phyloP scores from a whole-genome alignment of 1,140 invertebrate genomes.

The Pseudomyrmex concolor region DNA sequence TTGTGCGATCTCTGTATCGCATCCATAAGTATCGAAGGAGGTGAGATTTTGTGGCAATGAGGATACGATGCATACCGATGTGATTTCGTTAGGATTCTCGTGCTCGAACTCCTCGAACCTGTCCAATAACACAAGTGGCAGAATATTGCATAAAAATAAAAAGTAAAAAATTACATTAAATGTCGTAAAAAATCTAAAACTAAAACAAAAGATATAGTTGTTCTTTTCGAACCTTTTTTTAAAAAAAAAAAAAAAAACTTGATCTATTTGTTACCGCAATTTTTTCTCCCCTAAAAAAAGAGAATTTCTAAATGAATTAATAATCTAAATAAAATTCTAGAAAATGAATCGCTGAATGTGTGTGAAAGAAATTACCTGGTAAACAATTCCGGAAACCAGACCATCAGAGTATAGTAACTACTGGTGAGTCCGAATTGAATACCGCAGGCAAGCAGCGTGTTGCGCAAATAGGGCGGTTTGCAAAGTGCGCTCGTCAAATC shows the following conservation, averaged over 20 bases:
- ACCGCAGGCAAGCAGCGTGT: conserved; percentile 89
- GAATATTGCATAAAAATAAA: background rate
- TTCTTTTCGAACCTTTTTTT: background rate
- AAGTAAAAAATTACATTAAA: background rate
- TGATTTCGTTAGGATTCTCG: conserved; percentile 86
- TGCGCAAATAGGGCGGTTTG: conserved; percentile 88
- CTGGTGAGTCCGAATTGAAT: conserved; percentile 91
- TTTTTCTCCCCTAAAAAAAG: conserved; percentile 1
- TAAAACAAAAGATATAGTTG: background rate
- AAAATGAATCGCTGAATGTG: too few relatives aligned
- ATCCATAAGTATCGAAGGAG: conserved; percentile 81
- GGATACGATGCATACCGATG: conserved; percentile 90
- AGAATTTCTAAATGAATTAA: too few relatives aligned
- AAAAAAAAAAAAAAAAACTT: too few relatives aligned
- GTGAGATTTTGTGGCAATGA: conserved; percentile 78
- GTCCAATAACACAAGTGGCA: conserved; percentile 23
- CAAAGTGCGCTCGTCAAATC: conserved; percentile 89
- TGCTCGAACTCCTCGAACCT: conserved; percentile 90
- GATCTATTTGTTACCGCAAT: background rate
- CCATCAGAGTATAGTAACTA: conserved; percentile 93
- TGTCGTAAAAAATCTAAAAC: too few relatives aligned
- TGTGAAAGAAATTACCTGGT: conserved; percentile 71
- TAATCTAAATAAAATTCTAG: too few relatives aligned
- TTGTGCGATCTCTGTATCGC: conserved; percentile 84
- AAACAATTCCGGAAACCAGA: conserved; percentile 94